Evolutionary conservation across 2,113 vertebrate species (phyloP).

Genomic region (Acanthochromis polyacanthus): DNA sequence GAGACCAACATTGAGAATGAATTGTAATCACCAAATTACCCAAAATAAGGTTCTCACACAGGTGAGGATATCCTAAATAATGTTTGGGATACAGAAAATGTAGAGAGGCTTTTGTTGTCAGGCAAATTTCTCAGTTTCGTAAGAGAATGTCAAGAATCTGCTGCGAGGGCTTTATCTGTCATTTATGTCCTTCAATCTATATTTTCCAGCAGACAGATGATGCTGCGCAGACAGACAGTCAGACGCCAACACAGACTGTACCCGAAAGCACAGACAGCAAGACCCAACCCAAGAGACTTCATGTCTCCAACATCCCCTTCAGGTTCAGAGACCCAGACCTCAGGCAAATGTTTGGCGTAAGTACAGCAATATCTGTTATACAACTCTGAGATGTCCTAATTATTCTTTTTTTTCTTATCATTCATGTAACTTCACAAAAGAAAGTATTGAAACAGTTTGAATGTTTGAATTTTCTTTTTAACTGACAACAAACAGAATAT

Average conservation of each 20-base stretch:
- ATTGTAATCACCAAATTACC: no score
- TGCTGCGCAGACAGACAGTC: conserved; percentile 91
- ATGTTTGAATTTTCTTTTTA: not conserved
- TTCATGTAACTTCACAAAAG: not conserved
- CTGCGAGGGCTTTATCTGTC: not conserved
- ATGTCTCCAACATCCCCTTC: conserved; percentile 99
- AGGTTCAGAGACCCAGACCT: conserved; percentile 97
- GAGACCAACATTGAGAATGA: no score
- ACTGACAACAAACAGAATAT: not conserved
- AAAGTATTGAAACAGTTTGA: not conserved
- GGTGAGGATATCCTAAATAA: no score
- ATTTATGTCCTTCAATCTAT: not conserved
- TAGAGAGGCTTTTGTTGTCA: no score
- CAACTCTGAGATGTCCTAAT: not conserved
- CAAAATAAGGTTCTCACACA: no score
- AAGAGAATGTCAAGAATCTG: not conserved
- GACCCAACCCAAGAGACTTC: conserved; percentile 96
- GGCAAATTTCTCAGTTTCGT: no score
- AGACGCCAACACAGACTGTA: conserved; percentile 91
- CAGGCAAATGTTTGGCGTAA: conserved; percentile 98
- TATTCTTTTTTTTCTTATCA: not conserved
- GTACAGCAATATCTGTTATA: conserved; percentile 1
- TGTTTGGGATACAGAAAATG: no score
- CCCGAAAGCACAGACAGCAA: conserved; percentile 95
- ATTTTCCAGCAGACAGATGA: conserved; percentile 94